Evolutionary conservation across 1,140 invertebrate species (phyloP), one percentile per base, ranked within the genome.

Genomic region (Nasonia giraulti): DNA sequence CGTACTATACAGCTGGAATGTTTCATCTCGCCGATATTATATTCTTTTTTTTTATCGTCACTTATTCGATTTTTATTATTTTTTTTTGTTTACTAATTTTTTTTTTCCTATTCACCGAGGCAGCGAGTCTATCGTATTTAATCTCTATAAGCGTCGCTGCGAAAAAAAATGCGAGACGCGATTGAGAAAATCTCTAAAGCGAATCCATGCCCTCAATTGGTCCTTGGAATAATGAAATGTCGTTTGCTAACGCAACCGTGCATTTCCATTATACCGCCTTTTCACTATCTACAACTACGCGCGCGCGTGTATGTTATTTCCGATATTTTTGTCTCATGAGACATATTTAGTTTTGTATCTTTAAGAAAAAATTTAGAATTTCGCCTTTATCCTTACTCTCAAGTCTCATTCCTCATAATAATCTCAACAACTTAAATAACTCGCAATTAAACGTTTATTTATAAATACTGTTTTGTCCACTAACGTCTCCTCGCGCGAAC

Each of bases 131-230:
- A 11, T 69, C 17, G 17, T 27, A 77, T 83, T n/a, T 50, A 62
- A 27, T 75, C 37, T 44, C 68, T 31, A 71, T 33, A 33, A 77
- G 73, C 73, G 12, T 85, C 79, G n/a, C 23, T 50, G 44, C 37
- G 23, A 80, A 80, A 78, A 79, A 79, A 66, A 85, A 85, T 55
- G 74, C 84, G 31, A 81, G 80, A 55, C 74, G 74, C 83, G 8
- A 78, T 78, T 50, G 79, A 85, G 80, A 78, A 82, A 82, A 82
- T 78, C 83, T 85, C 84, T 50, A 82, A 85, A 85, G 80, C 79
- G 68, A 85, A 77, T 85, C 31, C 44, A 85, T 85, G 80, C 84
- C 84, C 84, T 69, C 62, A 78, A 78, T 85, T 85, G 84, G 79
- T 85, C 84, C 84, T 85, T 82, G 84, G 74, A 77, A 76, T 82